Evolutionary conservation across 2,888 invertebrate species (phyloP), one percentile per base, ranked within the genome.

Genomic region (Erebia palarica): DNA sequence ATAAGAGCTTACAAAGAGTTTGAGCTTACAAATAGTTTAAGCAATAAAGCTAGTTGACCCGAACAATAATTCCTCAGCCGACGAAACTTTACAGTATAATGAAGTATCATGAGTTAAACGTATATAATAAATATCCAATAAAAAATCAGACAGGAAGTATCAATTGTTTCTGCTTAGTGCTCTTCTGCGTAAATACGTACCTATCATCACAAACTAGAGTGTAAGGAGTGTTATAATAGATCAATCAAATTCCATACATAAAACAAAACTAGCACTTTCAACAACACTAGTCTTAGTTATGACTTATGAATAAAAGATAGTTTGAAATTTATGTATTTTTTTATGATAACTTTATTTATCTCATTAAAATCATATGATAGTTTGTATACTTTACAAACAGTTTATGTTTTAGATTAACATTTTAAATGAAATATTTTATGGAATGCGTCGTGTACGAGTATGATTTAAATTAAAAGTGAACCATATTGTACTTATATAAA

Each of bases 351-450:
- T 58, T 58, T 58, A 58, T 27, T 60, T 3, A 16, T 42, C 16
- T 60, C 16, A 60, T 60, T 60, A 58, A 58, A 13, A 21, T 58
- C 14, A 58, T n/a, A 36, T 3, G 1, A 8, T 59, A 59, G 18
- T 47, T 61, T 10, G 16, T 49, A 63, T 18, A 49, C 61, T 61
- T 61, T 21, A 13, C 18, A 44, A 11, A 44, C n/a, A 61, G 13
- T 21, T n/a, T 59, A 18, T 63, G 18, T 44, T 61, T 63, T 63
- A 14, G 18, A 61, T 13, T 49, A 21, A 63, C 47, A 18, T 63
- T 63, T 47, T 47, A 47, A 47, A 63, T 63, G 14, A n/a, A n/a
- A n/a, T 47, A 61, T 18, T 63, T 63, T 63, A 63, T 49, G 49
- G 63, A 63, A 63, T 63, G 49, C 21, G 18, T 63, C 47, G 61